phyloP scores from a whole-genome alignment of 1,140 invertebrate genomes.

The Apis cerana region DNA sequence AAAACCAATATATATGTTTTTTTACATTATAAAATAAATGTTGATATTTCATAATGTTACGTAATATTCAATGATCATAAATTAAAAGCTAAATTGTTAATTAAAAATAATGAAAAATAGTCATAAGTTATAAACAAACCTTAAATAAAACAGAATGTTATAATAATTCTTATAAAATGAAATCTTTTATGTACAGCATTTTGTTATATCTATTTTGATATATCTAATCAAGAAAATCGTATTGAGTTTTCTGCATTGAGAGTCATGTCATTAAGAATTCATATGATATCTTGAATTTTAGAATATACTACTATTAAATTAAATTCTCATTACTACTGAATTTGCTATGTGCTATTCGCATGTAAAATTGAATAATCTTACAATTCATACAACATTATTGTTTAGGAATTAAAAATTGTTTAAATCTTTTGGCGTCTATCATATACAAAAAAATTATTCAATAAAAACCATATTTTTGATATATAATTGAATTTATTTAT shows the following conservation, averaged over 20 bases:
- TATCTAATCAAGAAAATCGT: neutral
- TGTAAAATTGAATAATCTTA: neutral
- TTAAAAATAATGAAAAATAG: neutral
- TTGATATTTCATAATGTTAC: neutral
- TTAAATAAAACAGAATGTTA: neutral
- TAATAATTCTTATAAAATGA: neutral
- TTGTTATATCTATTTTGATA: neutral
- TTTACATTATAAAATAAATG: too few species aligned
- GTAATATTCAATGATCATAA: neutral
- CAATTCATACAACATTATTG: neutral
- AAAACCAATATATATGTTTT: neutral
- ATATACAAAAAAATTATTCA: neutral
- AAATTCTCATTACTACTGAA: slow-evolving; percentile 1
- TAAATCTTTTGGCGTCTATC: too few species aligned
- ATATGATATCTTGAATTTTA: neutral
- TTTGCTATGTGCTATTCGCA: too few species aligned
- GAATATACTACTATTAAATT: neutral
- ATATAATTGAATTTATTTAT: neutral
- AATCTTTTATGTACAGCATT: neutral
- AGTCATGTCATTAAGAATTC: slow-evolving; percentile 17
- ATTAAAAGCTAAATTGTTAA: neutral
- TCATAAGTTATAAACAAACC: neutral
- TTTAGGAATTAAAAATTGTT: too few species aligned
- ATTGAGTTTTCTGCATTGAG: slow-evolving; percentile 12
- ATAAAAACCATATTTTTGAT: neutral